Conservation (phyloP, 2,888 invertebrate genomes). For the Lasioglossum villosulum region DNA sequence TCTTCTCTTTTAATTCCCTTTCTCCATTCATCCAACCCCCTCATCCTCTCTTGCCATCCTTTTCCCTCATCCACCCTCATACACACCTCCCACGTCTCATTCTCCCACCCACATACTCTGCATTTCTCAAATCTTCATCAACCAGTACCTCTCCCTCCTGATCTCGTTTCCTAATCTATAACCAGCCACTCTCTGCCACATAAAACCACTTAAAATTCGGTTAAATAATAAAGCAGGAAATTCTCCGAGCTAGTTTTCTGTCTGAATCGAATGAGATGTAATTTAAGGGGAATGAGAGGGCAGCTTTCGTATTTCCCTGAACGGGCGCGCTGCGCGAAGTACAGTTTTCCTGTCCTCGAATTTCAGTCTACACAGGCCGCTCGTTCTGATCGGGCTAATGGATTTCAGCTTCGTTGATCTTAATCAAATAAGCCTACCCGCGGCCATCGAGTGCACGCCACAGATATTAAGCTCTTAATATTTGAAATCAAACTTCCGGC, state of each 20-base stretch:
- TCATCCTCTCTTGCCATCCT: no score
- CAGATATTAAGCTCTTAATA: conserved; percentile 47
- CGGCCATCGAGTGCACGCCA: conserved; percentile 12
- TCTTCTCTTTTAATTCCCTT: no score
- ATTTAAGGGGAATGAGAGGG: not conserved
- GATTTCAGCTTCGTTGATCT: conserved; percentile 38
- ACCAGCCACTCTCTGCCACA: no score
- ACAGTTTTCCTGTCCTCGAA: not conserved
- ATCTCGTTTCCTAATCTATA: no score
- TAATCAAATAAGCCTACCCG: conserved; percentile 22
- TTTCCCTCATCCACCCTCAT: no score
- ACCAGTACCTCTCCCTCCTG: no score
- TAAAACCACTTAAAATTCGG: no score
- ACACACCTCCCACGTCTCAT: no score
- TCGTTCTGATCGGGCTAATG: conserved; percentile 28
- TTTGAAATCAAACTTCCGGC: conserved; percentile 38
- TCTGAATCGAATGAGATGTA: not conserved
- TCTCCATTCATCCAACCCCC: no score
- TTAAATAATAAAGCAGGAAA: not conserved
- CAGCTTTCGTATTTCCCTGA: not conserved
- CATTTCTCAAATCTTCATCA: no score
- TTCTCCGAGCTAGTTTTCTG: not conserved
- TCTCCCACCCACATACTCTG: no score
- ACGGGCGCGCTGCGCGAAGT: not conserved
- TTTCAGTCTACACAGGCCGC: not conserved